Evolutionary conservation across 2,113 vertebrate genomes (phyloP), one percentile per base, ranked within the genome.

Genomic region (Antigone vipio): DNA sequence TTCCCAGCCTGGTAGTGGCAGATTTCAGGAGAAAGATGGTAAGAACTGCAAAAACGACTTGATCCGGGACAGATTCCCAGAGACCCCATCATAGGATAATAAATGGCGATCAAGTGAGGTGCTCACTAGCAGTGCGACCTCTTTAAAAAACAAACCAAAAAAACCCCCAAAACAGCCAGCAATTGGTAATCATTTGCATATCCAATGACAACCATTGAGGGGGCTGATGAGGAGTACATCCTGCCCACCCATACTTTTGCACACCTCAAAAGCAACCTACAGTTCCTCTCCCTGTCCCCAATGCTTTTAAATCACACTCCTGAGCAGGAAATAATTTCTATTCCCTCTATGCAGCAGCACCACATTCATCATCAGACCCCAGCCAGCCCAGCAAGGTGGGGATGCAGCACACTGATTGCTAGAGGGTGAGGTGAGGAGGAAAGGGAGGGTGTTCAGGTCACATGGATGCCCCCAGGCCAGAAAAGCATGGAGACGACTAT

Each of bases 401-500:
- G 44, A 80, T 3, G n/a, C 29, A 30, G 94, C 44, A 1, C 22
- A 5, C 34, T 76, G 88, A 62, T 35, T 83, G 75, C 83, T 56
- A 9, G 24, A 45, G 77, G 82, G 34, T 5, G 42, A 66, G 56
- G 71, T 18, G 23, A 72, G 34, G 42, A 62, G 53, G 38, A 58
- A 63, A 77, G 59, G 88, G 83, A 91, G 73, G 80, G 73, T 59
- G 76, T 40, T 78, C 6, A 9, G 93, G 79, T 88, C 88, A 75
- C 90, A 34, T 5, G 7, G 23, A 49, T 81, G 83, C 64, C 93
- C 95, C 74, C 62, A 38, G 93, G 95, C 93, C 92, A 72, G 83
- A n/a, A 85, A 8, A 89, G 92, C 91, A 91, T 17, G 32, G 49
- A 95, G 94, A 75, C n/a, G 10, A 64, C 3, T 30, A 97, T 97